These are phyloP conservation scores for Prinia subflava DNA, from an alignment of 2,113 vertebrate genomes.

Conservation along the genomic window DNA sequence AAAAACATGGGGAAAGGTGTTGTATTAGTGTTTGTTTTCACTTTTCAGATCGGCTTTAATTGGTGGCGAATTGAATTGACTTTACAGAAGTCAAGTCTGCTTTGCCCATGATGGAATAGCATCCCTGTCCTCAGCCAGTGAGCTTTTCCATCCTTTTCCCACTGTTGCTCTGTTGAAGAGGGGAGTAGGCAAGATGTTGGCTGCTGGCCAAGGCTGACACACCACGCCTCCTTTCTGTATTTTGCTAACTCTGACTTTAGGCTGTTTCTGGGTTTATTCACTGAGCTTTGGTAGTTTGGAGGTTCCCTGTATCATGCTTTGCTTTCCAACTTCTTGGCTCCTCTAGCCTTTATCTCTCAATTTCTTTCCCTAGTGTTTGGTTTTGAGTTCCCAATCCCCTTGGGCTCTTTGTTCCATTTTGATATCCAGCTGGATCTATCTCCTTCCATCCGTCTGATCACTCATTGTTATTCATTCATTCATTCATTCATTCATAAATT, in stretches of 20 bases:
- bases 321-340: not conserved
- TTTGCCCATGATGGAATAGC: not conserved
- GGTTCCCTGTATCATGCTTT: not conserved
- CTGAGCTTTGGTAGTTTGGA: not conserved
- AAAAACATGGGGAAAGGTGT: not conserved
- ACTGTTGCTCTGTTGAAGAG: not conserved
- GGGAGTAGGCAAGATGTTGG: not conserved
- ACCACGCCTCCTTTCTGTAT: not conserved
- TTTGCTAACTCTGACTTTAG: not conserved
- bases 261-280: not conserved
- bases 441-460: not conserved
- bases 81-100: not conserved
- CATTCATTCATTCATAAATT: not conserved
- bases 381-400: not conserved
- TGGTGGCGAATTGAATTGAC: not conserved
- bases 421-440: not conserved
- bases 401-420: not conserved
- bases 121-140: not conserved
- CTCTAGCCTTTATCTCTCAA: not conserved
- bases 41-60: not conserved
- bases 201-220: not conserved
- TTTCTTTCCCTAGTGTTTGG: not conserved
- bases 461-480: not conserved
- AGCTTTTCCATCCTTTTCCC: not conserved
- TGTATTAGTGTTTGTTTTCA: not conserved